Conservation (phyloP, 2,797 vertebrate genomes). For the Cirrhinus mrigala region DNA sequence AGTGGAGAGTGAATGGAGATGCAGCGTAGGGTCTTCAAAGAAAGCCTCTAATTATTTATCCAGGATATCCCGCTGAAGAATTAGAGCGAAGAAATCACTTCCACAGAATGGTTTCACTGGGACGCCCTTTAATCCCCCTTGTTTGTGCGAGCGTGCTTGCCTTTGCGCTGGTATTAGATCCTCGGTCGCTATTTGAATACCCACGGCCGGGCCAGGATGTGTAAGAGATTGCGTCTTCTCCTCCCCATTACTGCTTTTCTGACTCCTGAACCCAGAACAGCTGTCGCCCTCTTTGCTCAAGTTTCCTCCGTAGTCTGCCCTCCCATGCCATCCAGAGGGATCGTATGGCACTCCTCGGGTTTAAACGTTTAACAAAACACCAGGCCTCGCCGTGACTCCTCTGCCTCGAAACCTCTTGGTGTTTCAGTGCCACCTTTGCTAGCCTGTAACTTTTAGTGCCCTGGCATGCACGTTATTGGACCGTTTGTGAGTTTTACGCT, state of each 20-base stretch:
- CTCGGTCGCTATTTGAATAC: constrained; percentile 31
- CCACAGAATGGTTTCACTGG: constrained; percentile 74
- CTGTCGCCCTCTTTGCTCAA: constrained; percentile 73
- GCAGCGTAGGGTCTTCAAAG: constrained; percentile 77
- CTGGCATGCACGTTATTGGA: constrained; percentile 28
- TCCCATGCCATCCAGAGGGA: constrained; percentile 75
- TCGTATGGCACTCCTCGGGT: constrained; percentile 77
- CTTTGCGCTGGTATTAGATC: constrained; percentile 10
- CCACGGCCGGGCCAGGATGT: not conserved
- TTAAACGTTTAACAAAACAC: constrained; percentile 73
- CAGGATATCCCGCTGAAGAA: constrained; percentile 82
- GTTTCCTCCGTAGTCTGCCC: constrained; percentile 75
- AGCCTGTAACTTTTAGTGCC: constrained; percentile 56
- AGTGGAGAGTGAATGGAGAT: constrained; percentile 74
- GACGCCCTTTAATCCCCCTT: constrained; percentile 71
- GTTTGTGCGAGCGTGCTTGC: constrained; percentile 48
- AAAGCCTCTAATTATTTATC: constrained; percentile 83
- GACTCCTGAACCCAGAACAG: constrained; percentile 67
- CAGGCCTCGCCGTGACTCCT: constrained; percentile 57
- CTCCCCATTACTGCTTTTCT: constrained; percentile 68
- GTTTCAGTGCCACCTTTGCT: constrained; percentile 32
- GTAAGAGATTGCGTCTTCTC: constrained; percentile 41
- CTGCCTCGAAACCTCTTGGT: constrained; percentile 2
- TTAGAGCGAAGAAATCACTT: constrained; percentile 78
- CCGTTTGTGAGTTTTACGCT: constrained; percentile 40